These are phyloP conservation scores for Drosophila persimilis DNA, from an alignment of 1,140 invertebrate species.

Conservation along the genomic window DNA sequence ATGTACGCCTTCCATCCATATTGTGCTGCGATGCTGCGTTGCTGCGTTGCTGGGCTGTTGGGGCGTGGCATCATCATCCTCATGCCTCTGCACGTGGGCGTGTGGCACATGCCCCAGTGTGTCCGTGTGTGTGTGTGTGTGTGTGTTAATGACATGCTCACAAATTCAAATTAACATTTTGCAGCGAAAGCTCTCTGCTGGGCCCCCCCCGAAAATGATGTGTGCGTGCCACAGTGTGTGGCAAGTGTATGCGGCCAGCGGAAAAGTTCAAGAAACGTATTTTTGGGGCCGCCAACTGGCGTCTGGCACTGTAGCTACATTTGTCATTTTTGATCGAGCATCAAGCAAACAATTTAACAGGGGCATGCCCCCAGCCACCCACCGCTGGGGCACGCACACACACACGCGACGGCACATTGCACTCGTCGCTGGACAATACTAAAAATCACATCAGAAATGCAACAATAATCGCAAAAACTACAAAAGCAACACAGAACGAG, in stretches of 20 bases:
- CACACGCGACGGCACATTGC: slow-evolving; percentile 56
- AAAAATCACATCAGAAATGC: slow-evolving; percentile 82
- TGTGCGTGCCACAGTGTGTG: slow-evolving; percentile 31
- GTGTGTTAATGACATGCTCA: slow-evolving; percentile 81
- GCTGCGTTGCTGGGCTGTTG: slow-evolving; percentile 7
- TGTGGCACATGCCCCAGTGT: slow-evolving; percentile 19
- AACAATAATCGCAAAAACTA: slow-evolving; percentile 82
- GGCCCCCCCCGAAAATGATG: slow-evolving; percentile 36
- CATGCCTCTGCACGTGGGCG: no score
- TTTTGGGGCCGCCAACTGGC: slow-evolving; percentile 16
- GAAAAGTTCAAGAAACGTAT: background rate
- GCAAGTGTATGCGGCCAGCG: slow-evolving; percentile 17
- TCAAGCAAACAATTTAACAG: slow-evolving; percentile 81
- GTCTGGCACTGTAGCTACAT: slow-evolving; percentile 65
- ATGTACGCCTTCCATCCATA: slow-evolving; percentile 38
- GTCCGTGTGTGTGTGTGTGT: slow-evolving; percentile 23
- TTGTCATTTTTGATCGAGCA: slow-evolving; percentile 82
- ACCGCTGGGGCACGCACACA: slow-evolving; percentile 22
- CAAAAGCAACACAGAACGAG: slow-evolving; percentile 52
- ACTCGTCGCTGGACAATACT: slow-evolving; percentile 80
- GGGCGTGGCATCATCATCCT: slow-evolving; percentile 4
- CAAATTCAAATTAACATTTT: slow-evolving; percentile 82
- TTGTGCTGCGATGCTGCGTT: slow-evolving; percentile 35
- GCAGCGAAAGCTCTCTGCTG: slow-evolving; percentile 43
- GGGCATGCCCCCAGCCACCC: slow-evolving; percentile 13